Evolutionary conservation across 2,888 invertebrate genomes (phyloP).

Genomic region (Leptopilina syphax): DNA sequence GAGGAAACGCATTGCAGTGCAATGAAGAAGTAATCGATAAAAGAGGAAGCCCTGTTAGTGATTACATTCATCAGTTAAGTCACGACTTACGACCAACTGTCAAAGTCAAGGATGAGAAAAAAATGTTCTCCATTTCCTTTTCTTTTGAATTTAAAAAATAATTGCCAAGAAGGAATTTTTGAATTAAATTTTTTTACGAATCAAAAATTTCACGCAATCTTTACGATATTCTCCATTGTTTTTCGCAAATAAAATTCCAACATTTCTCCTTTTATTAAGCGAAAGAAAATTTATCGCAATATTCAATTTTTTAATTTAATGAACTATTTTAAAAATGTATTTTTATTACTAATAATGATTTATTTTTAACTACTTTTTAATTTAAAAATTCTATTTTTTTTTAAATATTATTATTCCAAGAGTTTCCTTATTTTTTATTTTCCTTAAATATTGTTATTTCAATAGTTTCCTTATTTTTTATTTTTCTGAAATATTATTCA

Average conservation of each 20-base stretch:
- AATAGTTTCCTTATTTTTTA: too few relatives aligned
- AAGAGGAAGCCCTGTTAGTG: constrained; percentile 36
- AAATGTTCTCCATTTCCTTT: neutral
- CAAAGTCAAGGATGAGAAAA: constrained; percentile 29
- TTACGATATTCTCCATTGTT: neutral
- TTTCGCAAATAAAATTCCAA: neutral
- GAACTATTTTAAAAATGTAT: too few relatives aligned
- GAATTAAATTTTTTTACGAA: constrained; percentile 1
- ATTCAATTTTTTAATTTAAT: too few relatives aligned
- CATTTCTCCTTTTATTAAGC: too few relatives aligned
- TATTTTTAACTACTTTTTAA: too few relatives aligned
- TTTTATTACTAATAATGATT: too few relatives aligned
- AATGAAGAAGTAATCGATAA: constrained; percentile 37
- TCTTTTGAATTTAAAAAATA: neutral
- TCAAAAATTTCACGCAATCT: neutral
- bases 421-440: too few relatives aligned
- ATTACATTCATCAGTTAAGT: constrained; percentile 24
- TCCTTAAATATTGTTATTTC: too few relatives aligned
- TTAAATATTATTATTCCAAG: too few relatives aligned
- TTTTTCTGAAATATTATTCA: too few relatives aligned
- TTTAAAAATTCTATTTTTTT: too few relatives aligned
- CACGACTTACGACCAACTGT: constrained; percentile 1
- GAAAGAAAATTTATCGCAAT: too few relatives aligned
- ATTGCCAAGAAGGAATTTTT: neutral
- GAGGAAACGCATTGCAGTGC: constrained; percentile 57